Conservation (phyloP, 2,888 invertebrate genomes). For the Drosophila conformis region DNA sequence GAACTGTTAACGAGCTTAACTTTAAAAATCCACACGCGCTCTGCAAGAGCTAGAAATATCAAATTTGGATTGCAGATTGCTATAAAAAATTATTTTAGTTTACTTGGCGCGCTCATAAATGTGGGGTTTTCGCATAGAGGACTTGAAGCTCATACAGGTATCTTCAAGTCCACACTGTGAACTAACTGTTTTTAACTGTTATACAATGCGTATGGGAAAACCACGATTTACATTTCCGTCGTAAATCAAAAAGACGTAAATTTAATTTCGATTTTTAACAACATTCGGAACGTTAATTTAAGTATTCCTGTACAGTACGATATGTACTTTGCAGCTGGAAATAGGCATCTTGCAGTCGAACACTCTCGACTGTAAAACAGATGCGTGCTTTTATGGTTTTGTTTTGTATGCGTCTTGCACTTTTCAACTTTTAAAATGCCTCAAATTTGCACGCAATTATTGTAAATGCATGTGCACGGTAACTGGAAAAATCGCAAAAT, state of each 20-base stretch:
- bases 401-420: constrained; percentile 20
- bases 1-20: constrained; percentile 47
- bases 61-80: constrained; percentile 56
- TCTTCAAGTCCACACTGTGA: too few relatives aligned
- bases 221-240: not conserved
- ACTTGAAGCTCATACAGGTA: too few relatives aligned
- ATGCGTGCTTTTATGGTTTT: constrained; percentile 4
- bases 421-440: constrained; percentile 42
- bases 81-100: constrained; percentile 20
- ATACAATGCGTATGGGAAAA: too few relatives aligned
- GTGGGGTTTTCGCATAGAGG: too few relatives aligned
- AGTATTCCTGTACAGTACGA: not conserved
- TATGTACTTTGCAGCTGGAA: not conserved
- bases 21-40: constrained; percentile 20
- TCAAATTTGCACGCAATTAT: constrained; percentile 69
- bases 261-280: not conserved
- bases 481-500: constrained; percentile 17
- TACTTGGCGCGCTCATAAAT: constrained; percentile 25
- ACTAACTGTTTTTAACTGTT: too few relatives aligned
- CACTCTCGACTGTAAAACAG: constrained; percentile 12
- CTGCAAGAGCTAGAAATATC: not conserved
- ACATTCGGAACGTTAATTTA: not conserved
- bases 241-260: not conserved
- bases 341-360: constrained; percentile 12
- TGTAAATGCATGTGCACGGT: constrained; percentile 44